Evolutionary conservation across 2,797 vertebrate genomes (phyloP).

Genomic region (Tokudaia muenninki): DNA sequence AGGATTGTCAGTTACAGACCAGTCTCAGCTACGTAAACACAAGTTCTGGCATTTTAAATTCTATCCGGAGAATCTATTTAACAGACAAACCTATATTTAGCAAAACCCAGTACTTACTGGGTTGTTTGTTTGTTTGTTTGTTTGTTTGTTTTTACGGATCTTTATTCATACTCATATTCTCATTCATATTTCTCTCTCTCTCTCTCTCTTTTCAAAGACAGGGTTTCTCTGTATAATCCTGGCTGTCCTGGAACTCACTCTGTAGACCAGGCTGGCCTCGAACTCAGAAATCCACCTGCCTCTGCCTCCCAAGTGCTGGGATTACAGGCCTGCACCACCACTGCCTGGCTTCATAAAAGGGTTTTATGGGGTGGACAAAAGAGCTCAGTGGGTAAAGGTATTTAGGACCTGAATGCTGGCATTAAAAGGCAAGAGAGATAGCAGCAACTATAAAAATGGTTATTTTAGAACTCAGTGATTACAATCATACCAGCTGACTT

Average conservation of each 20-base stretch:
- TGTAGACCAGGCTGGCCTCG: no score
- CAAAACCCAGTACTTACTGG: neutral
- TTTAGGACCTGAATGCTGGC: neutral
- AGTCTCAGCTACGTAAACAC: neutral
- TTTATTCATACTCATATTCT: neutral
- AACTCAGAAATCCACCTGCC: no score
- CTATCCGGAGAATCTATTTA: neutral
- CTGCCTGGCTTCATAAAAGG: neutral
- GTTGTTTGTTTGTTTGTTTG: neutral
- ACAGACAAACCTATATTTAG: neutral
- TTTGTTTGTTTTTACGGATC: neutral
- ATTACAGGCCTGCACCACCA: no score
- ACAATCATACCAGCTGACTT: neutral
- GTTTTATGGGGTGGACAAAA: neutral
- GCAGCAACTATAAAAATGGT: neutral
- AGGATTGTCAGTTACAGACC: neutral
- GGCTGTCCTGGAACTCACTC: no score
- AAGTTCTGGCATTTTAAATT: neutral
- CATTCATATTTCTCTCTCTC: no score
- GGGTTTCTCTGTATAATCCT: no score
- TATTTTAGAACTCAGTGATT: constrained; percentile 35
- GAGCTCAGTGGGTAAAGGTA: neutral
- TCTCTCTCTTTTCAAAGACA: no score
- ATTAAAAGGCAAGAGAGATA: neutral
- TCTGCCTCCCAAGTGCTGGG: no score